A percentile compares a stretch with the other conserved stretches of the same genome.
Evolutionary conservation across 2,888 invertebrate genomes (phyloP).

Genomic region (Leucophora obtusa): DNA sequence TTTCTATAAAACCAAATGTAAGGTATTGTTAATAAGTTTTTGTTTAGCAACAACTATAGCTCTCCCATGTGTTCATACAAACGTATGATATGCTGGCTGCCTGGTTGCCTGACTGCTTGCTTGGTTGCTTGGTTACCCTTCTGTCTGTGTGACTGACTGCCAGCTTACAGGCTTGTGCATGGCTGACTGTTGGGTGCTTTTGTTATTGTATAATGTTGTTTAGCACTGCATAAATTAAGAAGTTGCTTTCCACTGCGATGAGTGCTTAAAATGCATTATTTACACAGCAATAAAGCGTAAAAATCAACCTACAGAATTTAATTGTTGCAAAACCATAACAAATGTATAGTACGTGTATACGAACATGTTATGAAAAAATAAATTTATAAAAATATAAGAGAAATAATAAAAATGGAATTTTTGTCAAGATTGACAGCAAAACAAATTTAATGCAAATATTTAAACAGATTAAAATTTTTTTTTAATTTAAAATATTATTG

Average conservation of each 20-base stretch:
- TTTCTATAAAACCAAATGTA: no score
- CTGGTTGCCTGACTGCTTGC: constrained; percentile 24
- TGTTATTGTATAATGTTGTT: constrained; percentile 61
- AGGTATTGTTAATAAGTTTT: no score
- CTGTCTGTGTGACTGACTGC: constrained; percentile 60
- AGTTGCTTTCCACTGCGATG: constrained; percentile 66
- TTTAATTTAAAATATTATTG: no score
- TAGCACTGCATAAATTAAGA: constrained; percentile 67
- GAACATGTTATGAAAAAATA: constrained; percentile 32
- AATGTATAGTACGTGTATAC: constrained; percentile 24
- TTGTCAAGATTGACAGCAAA: no score
- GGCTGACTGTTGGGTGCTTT: constrained; percentile 43
- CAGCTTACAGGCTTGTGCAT: constrained; percentile 53
- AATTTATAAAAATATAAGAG: no score
- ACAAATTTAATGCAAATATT: no score
- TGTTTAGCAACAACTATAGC: no score
- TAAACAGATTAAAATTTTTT: no score
- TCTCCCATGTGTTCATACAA: constrained; percentile 7
- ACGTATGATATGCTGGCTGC: constrained; percentile 6
- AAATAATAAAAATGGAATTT: constrained; percentile 17
- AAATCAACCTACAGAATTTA: constrained; percentile 64
- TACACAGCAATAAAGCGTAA: constrained; percentile 65
- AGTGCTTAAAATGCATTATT: constrained; percentile 67
- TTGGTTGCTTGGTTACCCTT: constrained; percentile 47
- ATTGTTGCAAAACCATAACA: constrained; percentile 59